phyloP scores from a whole-genome alignment of 2,113 vertebrate species.

The Anthoscopus minutus region DNA sequence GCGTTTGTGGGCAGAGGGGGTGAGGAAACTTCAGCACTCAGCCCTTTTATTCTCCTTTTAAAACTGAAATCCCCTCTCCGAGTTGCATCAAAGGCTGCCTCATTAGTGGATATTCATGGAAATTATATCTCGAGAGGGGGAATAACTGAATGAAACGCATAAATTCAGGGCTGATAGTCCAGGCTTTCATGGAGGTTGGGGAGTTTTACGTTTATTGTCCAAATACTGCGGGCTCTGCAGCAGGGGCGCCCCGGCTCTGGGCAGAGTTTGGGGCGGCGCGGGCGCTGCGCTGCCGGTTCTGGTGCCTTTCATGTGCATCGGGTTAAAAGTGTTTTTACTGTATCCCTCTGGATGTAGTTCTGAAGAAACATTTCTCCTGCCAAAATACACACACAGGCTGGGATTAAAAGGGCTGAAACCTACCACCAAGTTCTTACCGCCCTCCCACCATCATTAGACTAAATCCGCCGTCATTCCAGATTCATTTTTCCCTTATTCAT shows the following conservation, averaged over 20 bases:
- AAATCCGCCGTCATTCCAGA: slow-evolving; percentile 81
- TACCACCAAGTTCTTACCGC: slow-evolving; percentile 82
- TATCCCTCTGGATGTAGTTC: slow-evolving; percentile 55
- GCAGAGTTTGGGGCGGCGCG: not conserved
- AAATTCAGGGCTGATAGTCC: not conserved
- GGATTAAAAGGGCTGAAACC: slow-evolving; percentile 82
- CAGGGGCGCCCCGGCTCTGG: not conserved
- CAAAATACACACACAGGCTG: slow-evolving; percentile 75
- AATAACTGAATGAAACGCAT: not conserved
- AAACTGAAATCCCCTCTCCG: not conserved
- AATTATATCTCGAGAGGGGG: not conserved
- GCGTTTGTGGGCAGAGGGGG: not conserved
- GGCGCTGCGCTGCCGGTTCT: not conserved
- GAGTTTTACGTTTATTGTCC: not conserved
- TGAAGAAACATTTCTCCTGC: slow-evolving; percentile 73
- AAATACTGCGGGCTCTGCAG: not conserved
- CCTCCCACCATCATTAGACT: slow-evolving; percentile 84
- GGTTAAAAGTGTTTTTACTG: slow-evolving; percentile 57
- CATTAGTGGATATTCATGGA: not conserved
- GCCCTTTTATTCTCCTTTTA: not conserved
- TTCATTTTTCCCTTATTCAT: slow-evolving; percentile 87
- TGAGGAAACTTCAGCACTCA: not conserved
- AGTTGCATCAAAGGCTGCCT: not conserved
- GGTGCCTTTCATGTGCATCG: not conserved
- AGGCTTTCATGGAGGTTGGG: not conserved